A percentile compares a stretch with the other conserved stretches of the same genome.
Evolutionary conservation across 2,113 vertebrate species (phyloP).

Genomic region (Ranitomeya variabilis): DNA sequence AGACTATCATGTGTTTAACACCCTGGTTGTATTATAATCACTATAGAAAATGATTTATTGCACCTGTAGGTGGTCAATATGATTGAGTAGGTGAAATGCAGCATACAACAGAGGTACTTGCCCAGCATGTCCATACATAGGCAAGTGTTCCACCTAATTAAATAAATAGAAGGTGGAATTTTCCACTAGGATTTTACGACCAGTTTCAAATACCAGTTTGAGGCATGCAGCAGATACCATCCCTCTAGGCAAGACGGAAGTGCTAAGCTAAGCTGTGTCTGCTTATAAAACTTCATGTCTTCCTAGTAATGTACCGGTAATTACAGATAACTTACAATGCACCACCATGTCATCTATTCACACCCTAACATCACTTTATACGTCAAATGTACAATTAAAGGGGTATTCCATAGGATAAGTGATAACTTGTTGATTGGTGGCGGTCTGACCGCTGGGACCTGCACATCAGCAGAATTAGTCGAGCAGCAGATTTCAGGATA

Average conservation of each 20-base stretch:
- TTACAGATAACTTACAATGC: background rate
- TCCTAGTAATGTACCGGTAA: background rate
- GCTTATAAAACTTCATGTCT: background rate
- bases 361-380: background rate
- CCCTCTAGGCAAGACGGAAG: conserved; percentile 1
- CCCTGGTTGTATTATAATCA: background rate
- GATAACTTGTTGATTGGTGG: too few species aligned
- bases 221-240: background rate
- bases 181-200: conserved; percentile 38
- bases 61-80: background rate
- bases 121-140: conserved; percentile 41
- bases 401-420: background rate
- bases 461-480: too few species aligned
- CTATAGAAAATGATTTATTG: background rate
- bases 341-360: background rate
- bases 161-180: conserved; percentile 3
- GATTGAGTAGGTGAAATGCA: background rate
- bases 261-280: background rate
- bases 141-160: background rate
- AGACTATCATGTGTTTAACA: background rate
- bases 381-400: background rate
- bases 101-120: background rate
- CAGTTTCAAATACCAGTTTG: conserved; percentile 22
- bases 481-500: too few species aligned
- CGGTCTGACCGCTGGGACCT: too few species aligned